Conservation (phyloP, 2,888 invertebrate genomes). For the Drosophila peninsularis region DNA sequence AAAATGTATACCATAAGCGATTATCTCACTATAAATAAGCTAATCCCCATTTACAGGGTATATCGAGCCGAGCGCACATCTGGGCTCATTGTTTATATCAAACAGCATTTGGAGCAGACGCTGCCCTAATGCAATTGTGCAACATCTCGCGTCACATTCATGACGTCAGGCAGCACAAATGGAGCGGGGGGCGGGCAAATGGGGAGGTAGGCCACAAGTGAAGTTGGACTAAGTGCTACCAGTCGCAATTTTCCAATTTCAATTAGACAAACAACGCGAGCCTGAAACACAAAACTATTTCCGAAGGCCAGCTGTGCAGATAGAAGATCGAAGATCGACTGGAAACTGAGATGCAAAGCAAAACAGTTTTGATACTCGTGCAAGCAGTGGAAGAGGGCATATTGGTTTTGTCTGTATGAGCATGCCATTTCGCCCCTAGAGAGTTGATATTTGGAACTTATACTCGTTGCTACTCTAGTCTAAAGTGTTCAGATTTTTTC, state of each 20-base stretch:
- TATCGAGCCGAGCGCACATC: slow-evolving; percentile 18
- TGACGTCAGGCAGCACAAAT: slow-evolving; percentile 26
- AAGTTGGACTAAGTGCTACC: slow-evolving; percentile 37
- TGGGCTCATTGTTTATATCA: slow-evolving; percentile 37
- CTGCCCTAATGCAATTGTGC: slow-evolving; percentile 50
- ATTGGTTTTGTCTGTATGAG: not conserved
- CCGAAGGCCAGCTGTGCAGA: slow-evolving; percentile 39
- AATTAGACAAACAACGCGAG: slow-evolving; percentile 33
- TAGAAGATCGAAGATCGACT: slow-evolving; percentile 1
- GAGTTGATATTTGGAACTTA: too few relatives aligned
- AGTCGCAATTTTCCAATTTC: slow-evolving; percentile 64
- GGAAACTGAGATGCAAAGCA: slow-evolving; percentile 1
- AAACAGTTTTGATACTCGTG: not conserved
- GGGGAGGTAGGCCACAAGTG: not conserved
- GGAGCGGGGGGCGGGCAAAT: not conserved
- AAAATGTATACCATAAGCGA: not conserved
- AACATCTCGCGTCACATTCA: slow-evolving; percentile 56
- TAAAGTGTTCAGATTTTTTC: too few relatives aligned
- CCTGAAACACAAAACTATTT: not conserved
- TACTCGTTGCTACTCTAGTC: too few relatives aligned
- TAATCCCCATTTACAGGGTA: not conserved
- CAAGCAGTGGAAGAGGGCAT: not conserved
- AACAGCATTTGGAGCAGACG: slow-evolving; percentile 22
- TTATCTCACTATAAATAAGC: too few relatives aligned
- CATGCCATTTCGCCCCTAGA: too few relatives aligned